Evolutionary conservation across 2,113 vertebrate genomes (phyloP).

Genomic region (Malurus melanocephalus): DNA sequence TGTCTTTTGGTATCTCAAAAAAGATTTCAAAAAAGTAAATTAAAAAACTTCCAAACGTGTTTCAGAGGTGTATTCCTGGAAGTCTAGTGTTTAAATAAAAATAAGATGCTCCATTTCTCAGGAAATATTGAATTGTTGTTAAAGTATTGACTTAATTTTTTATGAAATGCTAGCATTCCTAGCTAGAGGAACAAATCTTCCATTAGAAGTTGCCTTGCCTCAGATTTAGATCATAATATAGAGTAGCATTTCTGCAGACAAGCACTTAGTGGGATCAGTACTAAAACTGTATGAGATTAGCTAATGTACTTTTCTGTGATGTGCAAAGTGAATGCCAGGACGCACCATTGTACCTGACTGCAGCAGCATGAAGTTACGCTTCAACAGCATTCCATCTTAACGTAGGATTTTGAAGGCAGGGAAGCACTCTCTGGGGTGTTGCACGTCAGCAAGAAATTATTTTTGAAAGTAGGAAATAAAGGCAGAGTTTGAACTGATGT

Average conservation of each 20-base stretch:
- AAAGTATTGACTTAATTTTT: not conserved
- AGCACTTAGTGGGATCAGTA: conserved; percentile 3
- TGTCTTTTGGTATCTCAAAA: not conserved
- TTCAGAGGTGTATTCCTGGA: not conserved
- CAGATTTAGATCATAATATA: not conserved
- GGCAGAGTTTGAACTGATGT: not conserved
- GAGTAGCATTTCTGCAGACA: not conserved
- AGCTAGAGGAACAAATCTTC: not conserved
- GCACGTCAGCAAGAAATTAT: not conserved
- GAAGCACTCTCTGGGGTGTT: conserved; percentile 1
- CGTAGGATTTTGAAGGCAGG: not conserved
- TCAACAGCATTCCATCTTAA: not conserved
- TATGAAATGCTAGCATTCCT: not conserved
- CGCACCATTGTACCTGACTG: not conserved
- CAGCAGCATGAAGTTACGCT: conserved; percentile 16
- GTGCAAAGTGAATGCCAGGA: conserved; percentile 14
- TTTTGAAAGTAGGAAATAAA: conserved; percentile 25
- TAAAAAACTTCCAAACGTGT: rapidly evolving
- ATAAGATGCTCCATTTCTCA: not conserved
- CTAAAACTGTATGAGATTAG: conserved; percentile 17
- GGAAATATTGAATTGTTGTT: not conserved
- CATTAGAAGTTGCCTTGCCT: not conserved
- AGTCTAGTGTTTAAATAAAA: not conserved
- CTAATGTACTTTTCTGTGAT: conserved; percentile 26
- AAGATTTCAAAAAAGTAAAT: not conserved